Evolutionary conservation across 2,113 vertebrate genomes (phyloP).

Genomic region (Hemibagrus wyckioides): DNA sequence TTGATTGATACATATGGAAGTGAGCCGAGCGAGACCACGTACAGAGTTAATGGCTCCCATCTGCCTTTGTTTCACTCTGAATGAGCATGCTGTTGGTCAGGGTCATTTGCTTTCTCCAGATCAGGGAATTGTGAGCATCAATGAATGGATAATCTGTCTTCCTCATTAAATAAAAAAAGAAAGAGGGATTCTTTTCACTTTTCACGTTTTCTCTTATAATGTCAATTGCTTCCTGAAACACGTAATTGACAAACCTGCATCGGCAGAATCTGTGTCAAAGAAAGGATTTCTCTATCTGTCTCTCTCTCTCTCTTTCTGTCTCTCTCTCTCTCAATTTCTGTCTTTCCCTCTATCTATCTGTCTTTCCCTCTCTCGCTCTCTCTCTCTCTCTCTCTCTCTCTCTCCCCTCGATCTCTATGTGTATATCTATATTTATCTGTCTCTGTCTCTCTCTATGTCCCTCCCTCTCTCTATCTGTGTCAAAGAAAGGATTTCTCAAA

Average conservation of each 20-base stretch:
- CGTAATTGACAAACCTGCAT: background rate
- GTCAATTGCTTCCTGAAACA: background rate
- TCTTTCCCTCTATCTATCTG: background rate
- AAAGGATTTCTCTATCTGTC: background rate
- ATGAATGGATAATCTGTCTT: constrained; percentile 11
- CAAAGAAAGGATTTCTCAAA: no score
- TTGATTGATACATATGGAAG: constrained; percentile 29
- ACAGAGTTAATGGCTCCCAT: constrained; percentile 50
- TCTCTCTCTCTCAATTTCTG: background rate
- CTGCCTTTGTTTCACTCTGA: constrained; percentile 32
- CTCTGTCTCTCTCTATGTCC: no score
- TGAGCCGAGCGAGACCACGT: constrained; percentile 25
- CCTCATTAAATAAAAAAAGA: background rate
- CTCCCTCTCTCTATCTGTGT: no score
- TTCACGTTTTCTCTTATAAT: background rate
- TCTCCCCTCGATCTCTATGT: no score
- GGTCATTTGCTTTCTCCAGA: constrained; percentile 32
- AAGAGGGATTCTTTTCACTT: background rate
- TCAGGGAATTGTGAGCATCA: constrained; percentile 28
- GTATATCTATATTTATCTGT: no score
- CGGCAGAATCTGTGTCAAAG: background rate
- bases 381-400: no score
- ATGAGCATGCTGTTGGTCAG: constrained; percentile 30
- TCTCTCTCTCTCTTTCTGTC: background rate
- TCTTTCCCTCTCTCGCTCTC: background rate